phyloP scores from a whole-genome alignment of 2,113 vertebrate genomes.

The Psilopogon haemacephalus region DNA sequence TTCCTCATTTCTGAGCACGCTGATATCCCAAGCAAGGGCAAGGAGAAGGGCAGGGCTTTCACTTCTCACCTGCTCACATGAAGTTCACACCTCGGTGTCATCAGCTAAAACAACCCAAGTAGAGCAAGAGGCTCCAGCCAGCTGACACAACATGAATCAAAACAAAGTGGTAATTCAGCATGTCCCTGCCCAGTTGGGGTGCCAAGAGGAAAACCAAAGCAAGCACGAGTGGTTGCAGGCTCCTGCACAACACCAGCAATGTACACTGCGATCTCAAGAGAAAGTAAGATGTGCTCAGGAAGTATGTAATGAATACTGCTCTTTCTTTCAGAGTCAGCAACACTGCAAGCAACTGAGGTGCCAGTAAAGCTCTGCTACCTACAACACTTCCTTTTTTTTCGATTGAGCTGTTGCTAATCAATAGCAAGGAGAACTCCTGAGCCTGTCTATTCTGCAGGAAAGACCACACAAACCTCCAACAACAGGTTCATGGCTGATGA shows the following conservation, averaged over 20 bases:
- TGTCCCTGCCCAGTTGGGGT: conserved; percentile 13
- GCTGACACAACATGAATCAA: neutral
- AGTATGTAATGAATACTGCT: neutral
- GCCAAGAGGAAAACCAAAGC: conserved; percentile 41
- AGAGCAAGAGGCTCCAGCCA: neutral
- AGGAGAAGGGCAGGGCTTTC: neutral
- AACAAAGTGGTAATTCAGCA: neutral
- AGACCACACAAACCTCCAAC: neutral
- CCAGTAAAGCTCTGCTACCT: neutral
- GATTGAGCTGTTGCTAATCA: neutral
- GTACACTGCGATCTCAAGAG: neutral
- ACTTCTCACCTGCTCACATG: conserved; percentile 31
- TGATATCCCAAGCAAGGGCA: neutral
- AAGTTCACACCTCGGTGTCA: neutral
- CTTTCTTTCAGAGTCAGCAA: conserved; percentile 12
- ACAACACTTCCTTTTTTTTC: neutral
- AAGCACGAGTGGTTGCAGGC: neutral
- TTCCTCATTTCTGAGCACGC: neutral
- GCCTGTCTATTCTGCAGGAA: neutral
- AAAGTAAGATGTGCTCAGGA: conserved; percentile 12
- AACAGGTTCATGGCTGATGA: neutral
- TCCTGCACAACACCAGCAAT: conserved; percentile 1
- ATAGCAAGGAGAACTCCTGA: neutral
- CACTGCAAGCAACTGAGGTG: neutral
- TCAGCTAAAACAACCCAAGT: neutral